Evolutionary conservation across 2,797 vertebrate species (phyloP).

Genomic region (Gymnothorax reevesii): DNA sequence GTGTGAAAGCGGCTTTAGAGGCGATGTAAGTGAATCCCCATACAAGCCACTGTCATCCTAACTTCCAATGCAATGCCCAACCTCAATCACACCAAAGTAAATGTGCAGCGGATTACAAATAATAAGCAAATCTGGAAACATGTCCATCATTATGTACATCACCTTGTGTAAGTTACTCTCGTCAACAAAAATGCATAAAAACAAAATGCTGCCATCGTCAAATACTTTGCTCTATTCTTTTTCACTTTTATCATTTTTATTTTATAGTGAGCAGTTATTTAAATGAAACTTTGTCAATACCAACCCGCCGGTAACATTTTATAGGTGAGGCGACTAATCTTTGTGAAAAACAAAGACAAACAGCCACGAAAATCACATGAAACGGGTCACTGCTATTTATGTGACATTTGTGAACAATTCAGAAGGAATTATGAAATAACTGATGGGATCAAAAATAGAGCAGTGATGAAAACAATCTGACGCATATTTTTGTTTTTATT

Average conservation of each 20-base stretch:
- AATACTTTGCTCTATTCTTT: background rate
- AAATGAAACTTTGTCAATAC: constrained; percentile 1
- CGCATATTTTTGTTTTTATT: background rate
- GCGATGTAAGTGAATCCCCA: background rate
- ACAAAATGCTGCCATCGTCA: background rate
- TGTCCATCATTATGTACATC: background rate
- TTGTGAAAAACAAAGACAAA: background rate
- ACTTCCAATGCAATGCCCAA: background rate
- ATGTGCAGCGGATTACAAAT: background rate
- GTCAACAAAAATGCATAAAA: background rate
- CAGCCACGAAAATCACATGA: background rate
- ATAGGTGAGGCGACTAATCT: background rate
- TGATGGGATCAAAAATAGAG: background rate
- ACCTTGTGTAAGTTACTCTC: background rate
- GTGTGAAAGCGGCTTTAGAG: background rate
- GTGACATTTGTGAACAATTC: background rate
- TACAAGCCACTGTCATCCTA: background rate
- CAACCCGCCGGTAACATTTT: background rate
- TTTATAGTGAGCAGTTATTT: background rate
- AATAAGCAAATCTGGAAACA: background rate
- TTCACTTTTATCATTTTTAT: background rate
- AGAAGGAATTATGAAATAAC: background rate
- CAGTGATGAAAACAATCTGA: background rate
- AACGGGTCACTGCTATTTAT: background rate
- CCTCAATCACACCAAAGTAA: background rate